These are phyloP conservation scores for Chiridota heheva DNA, from an alignment of 35 echinoderm and acorn worm species.

Conservation along the genomic window DNA sequence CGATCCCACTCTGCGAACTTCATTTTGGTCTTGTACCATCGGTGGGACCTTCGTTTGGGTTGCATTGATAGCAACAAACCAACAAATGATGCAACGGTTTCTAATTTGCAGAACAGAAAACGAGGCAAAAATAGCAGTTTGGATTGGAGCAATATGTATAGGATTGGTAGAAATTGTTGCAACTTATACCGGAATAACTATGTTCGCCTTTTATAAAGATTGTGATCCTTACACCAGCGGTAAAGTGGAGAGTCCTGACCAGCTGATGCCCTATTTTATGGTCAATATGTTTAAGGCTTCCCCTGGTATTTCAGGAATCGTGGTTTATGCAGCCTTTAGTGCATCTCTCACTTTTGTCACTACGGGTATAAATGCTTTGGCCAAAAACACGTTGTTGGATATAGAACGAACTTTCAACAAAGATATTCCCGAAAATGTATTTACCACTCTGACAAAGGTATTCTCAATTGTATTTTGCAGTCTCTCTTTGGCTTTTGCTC, in stretches of 20 bases:
- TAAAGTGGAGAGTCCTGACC: constrained; percentile 3
- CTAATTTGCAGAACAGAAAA: constrained; percentile 32
- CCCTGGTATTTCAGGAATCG: constrained; percentile 19
- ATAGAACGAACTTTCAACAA: neutral
- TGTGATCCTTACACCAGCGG: constrained; percentile 44
- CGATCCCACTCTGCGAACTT: constrained; percentile 32
- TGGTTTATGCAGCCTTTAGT: constrained; percentile 28
- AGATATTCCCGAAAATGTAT: neutral
- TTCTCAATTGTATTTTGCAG: constrained; percentile 7
- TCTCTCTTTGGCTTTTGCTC: constrained; percentile 15
- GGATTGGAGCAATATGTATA: constrained; percentile 28
- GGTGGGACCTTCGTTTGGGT: constrained; percentile 34
- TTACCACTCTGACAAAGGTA: neutral
- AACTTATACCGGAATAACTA: constrained; percentile 19
- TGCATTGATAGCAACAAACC: constrained; percentile 14
- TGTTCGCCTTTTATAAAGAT: constrained; percentile 33
- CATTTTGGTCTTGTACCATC: constrained; percentile 36
- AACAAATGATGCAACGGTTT: constrained; percentile 45
- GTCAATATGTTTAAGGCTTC: constrained; percentile 22
- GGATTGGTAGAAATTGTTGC: constrained; percentile 14
- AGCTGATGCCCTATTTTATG: constrained; percentile 37
- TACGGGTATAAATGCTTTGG: constrained; percentile 8
- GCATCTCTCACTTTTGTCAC: constrained; percentile 12
- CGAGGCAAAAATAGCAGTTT: constrained; percentile 31
- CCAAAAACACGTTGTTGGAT: constrained; percentile 6